Conservation (phyloP, 2,888 invertebrate species). For the Pseudeuparius sepicola region DNA sequence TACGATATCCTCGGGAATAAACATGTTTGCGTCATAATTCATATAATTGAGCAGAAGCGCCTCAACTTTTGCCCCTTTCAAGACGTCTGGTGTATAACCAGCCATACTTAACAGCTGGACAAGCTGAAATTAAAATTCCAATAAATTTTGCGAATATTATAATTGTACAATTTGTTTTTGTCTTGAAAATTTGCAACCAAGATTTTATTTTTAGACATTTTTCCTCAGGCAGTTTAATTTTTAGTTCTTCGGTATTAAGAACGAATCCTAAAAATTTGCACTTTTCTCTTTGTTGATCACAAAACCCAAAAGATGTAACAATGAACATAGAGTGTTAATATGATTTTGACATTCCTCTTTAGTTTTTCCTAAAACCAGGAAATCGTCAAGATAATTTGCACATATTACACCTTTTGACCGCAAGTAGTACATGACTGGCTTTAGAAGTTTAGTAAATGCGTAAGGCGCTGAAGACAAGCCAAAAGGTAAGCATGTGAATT, state of each 20-base stretch:
- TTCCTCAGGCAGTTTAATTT: too few relatives aligned
- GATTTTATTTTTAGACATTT: too few relatives aligned
- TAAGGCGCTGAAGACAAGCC: slow-evolving; percentile 24
- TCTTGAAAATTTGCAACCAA: too few relatives aligned
- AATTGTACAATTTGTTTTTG: slow-evolving; percentile 12
- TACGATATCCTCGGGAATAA: too few relatives aligned
- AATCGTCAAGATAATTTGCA: slow-evolving; percentile 21
- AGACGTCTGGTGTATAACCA: slow-evolving; percentile 13
- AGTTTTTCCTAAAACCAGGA: slow-evolving; percentile 15
- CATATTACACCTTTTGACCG: slow-evolving; percentile 18
- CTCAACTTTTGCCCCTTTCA: slow-evolving; percentile 12
- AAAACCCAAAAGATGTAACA: too few relatives aligned
- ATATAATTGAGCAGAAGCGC: slow-evolving; percentile 4
- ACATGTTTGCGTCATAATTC: slow-evolving; percentile 5
- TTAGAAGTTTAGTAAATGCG: slow-evolving; percentile 27
- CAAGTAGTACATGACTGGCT: slow-evolving; percentile 19
- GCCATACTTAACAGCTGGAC: too few relatives aligned
- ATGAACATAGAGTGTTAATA: neutral
- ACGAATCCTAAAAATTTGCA: too few relatives aligned
- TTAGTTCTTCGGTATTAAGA: too few relatives aligned
- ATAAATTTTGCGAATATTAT: slow-evolving; percentile 18
- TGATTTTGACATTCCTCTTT: slow-evolving; percentile 11
- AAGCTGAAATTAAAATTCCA: slow-evolving; percentile 20
- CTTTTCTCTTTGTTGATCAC: too few relatives aligned
- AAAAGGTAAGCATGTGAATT: slow-evolving; percentile 26